phyloP scores from a whole-genome alignment of 2,113 vertebrate species.

The Corapipo altera region DNA sequence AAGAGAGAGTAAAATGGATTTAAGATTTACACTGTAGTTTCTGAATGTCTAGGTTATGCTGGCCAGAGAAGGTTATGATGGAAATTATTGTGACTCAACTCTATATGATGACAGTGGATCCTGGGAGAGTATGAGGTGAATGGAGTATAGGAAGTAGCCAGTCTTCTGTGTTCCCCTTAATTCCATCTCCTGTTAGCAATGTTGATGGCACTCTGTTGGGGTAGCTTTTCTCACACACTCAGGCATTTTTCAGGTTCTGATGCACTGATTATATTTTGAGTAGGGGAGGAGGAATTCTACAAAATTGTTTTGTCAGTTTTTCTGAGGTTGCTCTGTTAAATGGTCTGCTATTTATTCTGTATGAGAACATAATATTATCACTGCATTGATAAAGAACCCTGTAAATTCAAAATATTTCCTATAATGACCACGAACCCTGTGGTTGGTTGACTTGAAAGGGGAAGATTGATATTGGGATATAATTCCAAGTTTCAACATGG shows the following conservation, averaged over 20 bases:
- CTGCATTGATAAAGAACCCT: neutral
- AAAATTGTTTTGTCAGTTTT: neutral
- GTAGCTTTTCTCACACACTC: neutral
- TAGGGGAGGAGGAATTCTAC: neutral
- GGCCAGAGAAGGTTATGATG: neutral
- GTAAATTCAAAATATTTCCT: neutral
- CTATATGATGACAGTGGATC: neutral
- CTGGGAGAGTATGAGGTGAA: neutral
- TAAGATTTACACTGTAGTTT: neutral
- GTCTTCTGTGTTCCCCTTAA: neutral
- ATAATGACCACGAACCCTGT: neutral
- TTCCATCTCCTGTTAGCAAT: neutral
- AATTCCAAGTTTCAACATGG: neutral
- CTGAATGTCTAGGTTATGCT: neutral
- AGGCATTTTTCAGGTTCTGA: neutral
- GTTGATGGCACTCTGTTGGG: neutral
- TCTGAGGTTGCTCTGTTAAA: neutral
- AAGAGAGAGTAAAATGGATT: neutral
- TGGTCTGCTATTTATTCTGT: neutral
- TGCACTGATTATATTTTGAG: neutral
- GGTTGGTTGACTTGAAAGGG: neutral
- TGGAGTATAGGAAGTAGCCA: rapidly evolving
- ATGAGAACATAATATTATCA: neutral
- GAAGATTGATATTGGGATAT: neutral
- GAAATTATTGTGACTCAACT: neutral